phyloP scores from a whole-genome alignment of 1,140 invertebrate species.

The Drosophila azteca region DNA sequence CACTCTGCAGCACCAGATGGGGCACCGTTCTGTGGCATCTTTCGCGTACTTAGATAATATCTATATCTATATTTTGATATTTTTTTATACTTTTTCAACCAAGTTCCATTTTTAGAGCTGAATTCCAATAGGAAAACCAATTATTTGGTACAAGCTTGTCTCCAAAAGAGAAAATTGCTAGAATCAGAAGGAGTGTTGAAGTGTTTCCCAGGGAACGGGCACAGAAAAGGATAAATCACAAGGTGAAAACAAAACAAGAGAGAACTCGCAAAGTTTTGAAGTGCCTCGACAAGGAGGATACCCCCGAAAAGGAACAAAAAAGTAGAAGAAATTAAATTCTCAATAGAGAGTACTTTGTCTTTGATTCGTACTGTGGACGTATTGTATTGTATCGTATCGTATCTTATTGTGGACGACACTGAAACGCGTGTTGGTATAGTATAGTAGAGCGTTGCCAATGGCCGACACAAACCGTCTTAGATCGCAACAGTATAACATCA shows the following conservation, averaged over 20 bases:
- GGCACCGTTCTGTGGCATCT: slow-evolving; percentile 4
- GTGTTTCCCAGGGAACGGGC: slow-evolving; percentile 1
- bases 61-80: slow-evolving; percentile 35
- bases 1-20: slow-evolving; percentile 48
- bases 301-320: neutral
- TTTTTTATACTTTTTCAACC: neutral
- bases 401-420: neutral
- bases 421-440: neutral
- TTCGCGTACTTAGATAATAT: neutral
- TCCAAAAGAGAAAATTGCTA: neutral
- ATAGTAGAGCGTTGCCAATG: too few relatives aligned
- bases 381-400: too few relatives aligned
- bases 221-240: slow-evolving; percentile 11
- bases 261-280: slow-evolving; percentile 16
- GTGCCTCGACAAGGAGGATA: slow-evolving; percentile 15
- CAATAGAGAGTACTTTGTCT: too few relatives aligned
- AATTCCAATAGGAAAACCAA: slow-evolving; percentile 45
- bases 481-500: too few relatives aligned
- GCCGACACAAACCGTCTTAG: too few relatives aligned
- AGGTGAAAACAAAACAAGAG: slow-evolving; percentile 24
- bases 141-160: slow-evolving; percentile 32
- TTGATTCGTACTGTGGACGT: neutral
- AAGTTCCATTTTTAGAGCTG: too few relatives aligned
- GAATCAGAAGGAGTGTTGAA: slow-evolving; percentile 29
- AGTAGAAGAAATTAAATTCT: neutral